Base-by-base conservation (phyloP, 2,888 invertebrate species). In the Eupeodes luniger region DNA sequence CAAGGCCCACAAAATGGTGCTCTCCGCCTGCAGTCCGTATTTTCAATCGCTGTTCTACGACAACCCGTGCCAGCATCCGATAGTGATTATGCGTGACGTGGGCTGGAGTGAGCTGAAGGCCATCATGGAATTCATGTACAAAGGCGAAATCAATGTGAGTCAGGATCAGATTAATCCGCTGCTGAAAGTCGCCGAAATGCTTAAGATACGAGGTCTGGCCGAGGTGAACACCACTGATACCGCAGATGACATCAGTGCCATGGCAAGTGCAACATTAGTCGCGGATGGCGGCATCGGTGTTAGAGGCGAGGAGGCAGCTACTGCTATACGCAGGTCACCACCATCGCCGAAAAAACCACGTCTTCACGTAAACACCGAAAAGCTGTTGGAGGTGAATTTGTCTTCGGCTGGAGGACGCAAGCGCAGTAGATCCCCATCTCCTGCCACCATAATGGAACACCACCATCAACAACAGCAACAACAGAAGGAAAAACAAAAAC, bases 121-220 rank as follows among this genome's bases (percentile, higher is more conserved):
- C 76, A 96, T 97, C 84, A 97, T 98, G 84, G 98, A 98, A 93
- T 98, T 98, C 93, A 98, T 98, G 98, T 98, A 98, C 94, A 97
- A 97, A 93, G 98, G 98, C 10, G 98, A 98, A 95, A 98, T 98
- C 91, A 98, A 98, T 94, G 98, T 98, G 90, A 97, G 97, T 85
- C 98, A 98, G 94, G 98, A 98, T 91, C 97, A 98, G 94, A 97
- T 98, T 91, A 96, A 97, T 78, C 97, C 98, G 4, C 93, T 98
- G 90, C 94, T 98, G 74, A 97, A 97, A 92, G 97, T 98, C 90
- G 98, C 98, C 40, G 98, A 98, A 93, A 96, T 96, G 81, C 94
- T 98, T 49, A 97, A 97, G 94, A 97, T 98, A 90, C 95, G 98
- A 19, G 98, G 98, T 2, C 93, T 98, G 91, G 97, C 98, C 90